Percentiles rank a stretch among this genome's conserved stretches.
These are phyloP conservation scores for Melanostoma scalare DNA, from an alignment of 2,888 invertebrate genomes.

Conservation along the genomic window DNA sequence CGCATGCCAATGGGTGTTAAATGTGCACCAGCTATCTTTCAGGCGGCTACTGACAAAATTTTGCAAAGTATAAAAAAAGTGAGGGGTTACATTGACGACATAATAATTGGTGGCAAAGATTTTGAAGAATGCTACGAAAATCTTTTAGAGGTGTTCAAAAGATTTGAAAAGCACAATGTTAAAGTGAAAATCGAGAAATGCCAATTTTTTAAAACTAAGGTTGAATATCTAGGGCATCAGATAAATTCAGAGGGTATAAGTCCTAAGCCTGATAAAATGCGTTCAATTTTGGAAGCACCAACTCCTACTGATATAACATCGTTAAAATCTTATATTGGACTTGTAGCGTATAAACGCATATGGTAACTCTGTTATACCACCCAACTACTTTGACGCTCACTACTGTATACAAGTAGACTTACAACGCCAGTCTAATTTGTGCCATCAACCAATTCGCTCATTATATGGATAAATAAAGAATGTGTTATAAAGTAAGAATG, in stretches of 20 bases:
- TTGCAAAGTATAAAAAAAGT: neutral
- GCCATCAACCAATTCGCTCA: too few species aligned
- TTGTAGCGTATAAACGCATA: too few species aligned
- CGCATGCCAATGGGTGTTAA: neutral
- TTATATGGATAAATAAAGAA: too few species aligned
- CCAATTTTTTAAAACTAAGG: neutral
- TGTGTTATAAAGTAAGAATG: too few species aligned
- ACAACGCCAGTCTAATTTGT: too few species aligned
- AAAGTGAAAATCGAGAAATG: neutral
- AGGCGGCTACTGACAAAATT: neutral
- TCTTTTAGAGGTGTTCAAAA: neutral
- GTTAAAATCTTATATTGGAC: neutral
- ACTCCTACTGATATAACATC: slow-evolving; percentile 2
- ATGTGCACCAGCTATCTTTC: slow-evolving; percentile 1
- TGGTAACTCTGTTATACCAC: too few species aligned
- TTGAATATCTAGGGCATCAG: too few species aligned
- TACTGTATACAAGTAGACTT: too few species aligned
- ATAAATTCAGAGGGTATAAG: too few species aligned
- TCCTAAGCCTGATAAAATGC: too few species aligned
- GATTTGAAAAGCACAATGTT: neutral
- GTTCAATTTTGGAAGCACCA: neutral
- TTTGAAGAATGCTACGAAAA: neutral
- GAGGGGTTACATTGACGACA: neutral
- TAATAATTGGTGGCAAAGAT: neutral
- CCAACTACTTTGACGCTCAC: too few species aligned